Evolutionary conservation across 2,888 invertebrate species (phyloP), one percentile per base, ranked within the genome.

Genomic region (Eubasilissa splendida): DNA sequence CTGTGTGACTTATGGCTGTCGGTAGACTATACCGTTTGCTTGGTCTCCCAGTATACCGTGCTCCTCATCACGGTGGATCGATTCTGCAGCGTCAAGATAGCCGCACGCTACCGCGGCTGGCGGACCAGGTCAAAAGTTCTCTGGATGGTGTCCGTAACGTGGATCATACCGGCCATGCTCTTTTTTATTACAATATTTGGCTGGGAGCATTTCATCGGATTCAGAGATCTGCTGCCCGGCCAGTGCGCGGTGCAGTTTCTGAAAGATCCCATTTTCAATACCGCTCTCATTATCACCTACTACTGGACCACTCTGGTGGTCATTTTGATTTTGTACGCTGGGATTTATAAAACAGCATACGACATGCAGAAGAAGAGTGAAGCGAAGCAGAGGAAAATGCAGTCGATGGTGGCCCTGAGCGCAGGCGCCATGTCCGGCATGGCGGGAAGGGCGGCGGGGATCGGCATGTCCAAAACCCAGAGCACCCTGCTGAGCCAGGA

Each of bases 151-250:
- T 95, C 96, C 4, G 95, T 97, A 66, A 98, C 98, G 0, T 99
- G 99, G 99, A 96, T 98, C 77, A 95, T 99, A 85, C 99, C 99
- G 70, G 96, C 97, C 0, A 90, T 98, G 80, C 91, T 99, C 10
- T 99, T 99, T 89, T 99, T 99, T 89, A 97, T 97, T 84, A 97
- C 98, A 83, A 99, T 99, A 85, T 98, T 99, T 87, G 99, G 99
- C 65, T 99, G 99, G 98, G 99, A 99, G 87, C 97, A 98, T 88
- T 99, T 99, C 86, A 96, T 97, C 68, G 99, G 99, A 31, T 96
- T 95, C 86, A 91, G 98, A 82, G 97, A 98, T 85, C 91, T 98
- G 76, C 90, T 93, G 85, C 96, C 96, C 12, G 96, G 96, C 1
- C 95, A 97, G 88, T 99, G 99, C 87, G 96, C 97, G 79, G 99